Base-by-base conservation (phyloP, 2,888 invertebrate genomes). In the Campoletis raptor region DNA sequence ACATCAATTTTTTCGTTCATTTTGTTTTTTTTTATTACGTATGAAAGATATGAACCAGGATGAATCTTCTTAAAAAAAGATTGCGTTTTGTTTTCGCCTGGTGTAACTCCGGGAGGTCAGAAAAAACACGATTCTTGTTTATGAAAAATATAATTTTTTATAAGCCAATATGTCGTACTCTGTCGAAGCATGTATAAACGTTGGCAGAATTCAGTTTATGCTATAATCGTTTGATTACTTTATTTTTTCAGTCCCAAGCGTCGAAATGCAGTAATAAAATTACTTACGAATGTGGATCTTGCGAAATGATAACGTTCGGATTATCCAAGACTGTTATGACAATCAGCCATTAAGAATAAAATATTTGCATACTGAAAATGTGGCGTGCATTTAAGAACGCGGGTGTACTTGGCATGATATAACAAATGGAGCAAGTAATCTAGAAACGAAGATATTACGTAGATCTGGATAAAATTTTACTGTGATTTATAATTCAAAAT, bases 31-130 rank as follows among this genome's bases (percentile, higher is more conserved):
- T 72, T 37, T 18, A 48, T 52, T 37, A 52, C 57, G 57, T 42
- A 57, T 45, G 54, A 54, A 69, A 66, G 74, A 79, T 69, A 64
- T 18, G 74, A 52, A 52, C 73, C 81, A 74, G 85, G 74, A 82
- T 85, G 52, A 80, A 70, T 66, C 64, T 78, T 36, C 77, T 24
- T 36, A 24, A 45, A 80, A 54, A 80, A 70, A 61, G 21, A 45
- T 82, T 30, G 67, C 82, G 54, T 79, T 69, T 42, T 57, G 45
- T 73, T 61, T 52, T 24, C 72, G 57, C 40, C n/a, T 42, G 42
- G n/a, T 61, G 30, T 30, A 64, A 36, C 83, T 52, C 81, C 83
- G 81, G 86, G 86, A 86, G 86, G 86, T 73, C 80, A 42, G 81
- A 86, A 85, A 61, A 86, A 86, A 81, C 24, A 37, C 6, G 18